Base-by-base conservation (phyloP, 2,888 invertebrate species). In the Prosopocoilus inquinatus region DNA sequence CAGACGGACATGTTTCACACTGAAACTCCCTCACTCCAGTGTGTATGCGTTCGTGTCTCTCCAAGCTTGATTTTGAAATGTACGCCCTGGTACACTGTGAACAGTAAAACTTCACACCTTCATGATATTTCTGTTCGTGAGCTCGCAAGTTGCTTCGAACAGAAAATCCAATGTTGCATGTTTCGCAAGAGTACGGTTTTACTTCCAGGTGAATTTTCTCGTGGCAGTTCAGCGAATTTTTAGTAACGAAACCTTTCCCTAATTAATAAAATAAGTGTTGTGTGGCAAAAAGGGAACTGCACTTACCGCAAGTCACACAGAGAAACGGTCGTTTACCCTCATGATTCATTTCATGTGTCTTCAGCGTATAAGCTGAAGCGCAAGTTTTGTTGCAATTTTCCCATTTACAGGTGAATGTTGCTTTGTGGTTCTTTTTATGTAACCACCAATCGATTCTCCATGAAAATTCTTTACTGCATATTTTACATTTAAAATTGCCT, bases 201-300 rank as follows among this genome's bases (percentile, higher is more conserved):
- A 67, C 55, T 39, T 58, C 61, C 2, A 62, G 54, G 51, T 72
- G 72, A 12, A 65, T 71, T 58, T 70, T 70, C 65, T 72, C 72
- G 49, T 72, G 72, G 39, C 68, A 67, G 8, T 61, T 66, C 55
- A 72, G 58, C 8, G 69, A 70, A 51, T 67, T 69, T 58, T 67
- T 70, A n/a, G 68, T 70, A 8, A 61, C 59, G 47, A 72, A 72
- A 34, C 65, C 63, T 65, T 72, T 72, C 32, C 70, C 71, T 71
- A 53, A 50, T 28, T 28, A 61, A 65, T 45, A 45, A 11, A 55
- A 43, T 9, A 51, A 55, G 20, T 50, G 12, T 33, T 32, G 16
- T 38, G 47, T 12, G n/a, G 38, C 20, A 28, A 41, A 41, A 13
- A 20, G 13, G 9, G 36, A 41, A 41, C 9, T 41, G 33, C 53